Evolutionary conservation across 2,888 invertebrate genomes (phyloP).

Genomic region (Pseudoips prasinana): DNA sequence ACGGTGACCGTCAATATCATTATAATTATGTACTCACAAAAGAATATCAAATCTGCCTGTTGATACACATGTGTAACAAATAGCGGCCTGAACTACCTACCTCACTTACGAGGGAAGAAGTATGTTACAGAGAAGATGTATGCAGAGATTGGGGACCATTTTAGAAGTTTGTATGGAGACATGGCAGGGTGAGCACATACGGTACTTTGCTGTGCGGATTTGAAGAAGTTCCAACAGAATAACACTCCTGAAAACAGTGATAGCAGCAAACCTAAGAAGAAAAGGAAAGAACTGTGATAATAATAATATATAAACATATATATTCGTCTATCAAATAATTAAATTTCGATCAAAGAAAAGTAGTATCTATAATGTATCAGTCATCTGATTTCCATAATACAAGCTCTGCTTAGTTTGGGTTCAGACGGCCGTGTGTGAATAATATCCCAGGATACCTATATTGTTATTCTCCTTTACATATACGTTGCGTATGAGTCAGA

Average conservation of each 20-base stretch:
- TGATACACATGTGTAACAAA: slow-evolving; percentile 97
- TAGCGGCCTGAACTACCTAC: slow-evolving; percentile 91
- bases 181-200: slow-evolving; percentile 98
- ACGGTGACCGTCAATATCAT: too few species aligned
- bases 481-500: too few species aligned
- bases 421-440: too few species aligned
- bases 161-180: slow-evolving; percentile 90
- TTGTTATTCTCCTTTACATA: too few species aligned
- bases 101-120: slow-evolving; percentile 87
- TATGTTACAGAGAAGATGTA: slow-evolving; percentile 92
- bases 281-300: slow-evolving; percentile 38
- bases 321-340: too few species aligned
- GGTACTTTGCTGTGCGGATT: slow-evolving; percentile 90
- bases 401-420: too few species aligned
- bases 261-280: slow-evolving; percentile 55
- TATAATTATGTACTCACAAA: too few species aligned
- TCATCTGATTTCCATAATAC: too few species aligned
- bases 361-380: too few species aligned
- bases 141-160: slow-evolving; percentile 91
- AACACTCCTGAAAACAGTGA: slow-evolving; percentile 26
- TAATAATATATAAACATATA: slow-evolving; percentile 2
- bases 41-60: too few species aligned
- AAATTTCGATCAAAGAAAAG: too few species aligned
- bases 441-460: too few species aligned
- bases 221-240: slow-evolving; percentile 85